Evolutionary conservation across 2,888 invertebrate species (phyloP).

Genomic region (Cryptus armator): DNA sequence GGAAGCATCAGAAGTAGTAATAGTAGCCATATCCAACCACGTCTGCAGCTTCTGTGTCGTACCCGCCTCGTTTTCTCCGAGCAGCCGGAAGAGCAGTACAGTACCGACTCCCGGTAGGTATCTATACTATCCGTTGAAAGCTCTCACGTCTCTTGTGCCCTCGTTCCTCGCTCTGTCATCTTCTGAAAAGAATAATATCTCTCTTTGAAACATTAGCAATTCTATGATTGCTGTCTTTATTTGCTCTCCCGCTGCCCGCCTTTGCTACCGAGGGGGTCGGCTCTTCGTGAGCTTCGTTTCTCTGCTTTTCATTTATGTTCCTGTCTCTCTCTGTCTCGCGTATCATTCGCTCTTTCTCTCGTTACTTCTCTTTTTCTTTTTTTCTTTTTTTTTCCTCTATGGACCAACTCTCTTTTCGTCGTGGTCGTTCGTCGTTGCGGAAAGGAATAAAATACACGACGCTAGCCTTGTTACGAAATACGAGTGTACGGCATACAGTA

Average conservation of each 20-base stretch:
- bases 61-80: conserved; percentile 53
- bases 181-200: conserved; percentile 80
- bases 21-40: conserved; percentile 43
- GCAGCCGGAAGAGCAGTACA: conserved; percentile 43
- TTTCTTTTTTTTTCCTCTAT: not conserved
- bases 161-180: conserved; percentile 72
- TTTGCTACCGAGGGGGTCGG: conserved; percentile 51
- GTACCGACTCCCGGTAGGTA: conserved; percentile 35
- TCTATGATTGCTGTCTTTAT: conserved; percentile 82
- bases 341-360: conserved; percentile 25
- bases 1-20: conserved; percentile 48
- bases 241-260: conserved; percentile 71
- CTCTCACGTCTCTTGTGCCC: conserved; percentile 38
- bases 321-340: conserved; percentile 13
- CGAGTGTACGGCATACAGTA: conserved; percentile 10
- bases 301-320: conserved; percentile 39
- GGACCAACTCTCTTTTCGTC: conserved; percentile 19
- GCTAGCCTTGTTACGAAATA: conserved; percentile 27
- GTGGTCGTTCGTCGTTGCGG: conserved; percentile 39
- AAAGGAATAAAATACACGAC: conserved; percentile 43
- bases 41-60: conserved; percentile 51
- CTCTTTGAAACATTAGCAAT: conserved; percentile 83
- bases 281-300: conserved; percentile 58
- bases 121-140: conserved; percentile 46
- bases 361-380: conserved; percentile 7